Conservation (phyloP, 2,888 invertebrate species). For the Serripes groenlandicus region DNA sequence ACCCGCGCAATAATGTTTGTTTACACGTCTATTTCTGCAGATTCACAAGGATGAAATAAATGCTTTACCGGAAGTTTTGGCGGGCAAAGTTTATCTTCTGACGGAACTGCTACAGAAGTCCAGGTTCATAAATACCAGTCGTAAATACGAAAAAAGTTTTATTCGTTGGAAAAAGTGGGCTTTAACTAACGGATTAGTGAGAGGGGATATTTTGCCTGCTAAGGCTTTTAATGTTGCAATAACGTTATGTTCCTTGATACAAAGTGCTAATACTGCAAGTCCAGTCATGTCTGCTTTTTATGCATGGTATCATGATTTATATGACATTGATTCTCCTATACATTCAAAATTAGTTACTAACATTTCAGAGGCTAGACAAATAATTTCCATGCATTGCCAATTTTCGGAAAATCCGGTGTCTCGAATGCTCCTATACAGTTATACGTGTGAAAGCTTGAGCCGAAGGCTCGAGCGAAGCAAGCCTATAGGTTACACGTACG, state of each 20-base stretch:
- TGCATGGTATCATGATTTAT: background rate
- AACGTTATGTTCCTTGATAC: conserved; percentile 29
- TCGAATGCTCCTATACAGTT: no score
- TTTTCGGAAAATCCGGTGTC: no score
- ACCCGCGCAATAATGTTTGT: no score
- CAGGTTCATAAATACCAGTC: conserved; percentile 3
- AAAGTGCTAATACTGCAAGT: background rate
- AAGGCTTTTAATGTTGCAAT: conserved; percentile 16
- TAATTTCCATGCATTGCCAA: no score
- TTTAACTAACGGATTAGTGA: background rate
- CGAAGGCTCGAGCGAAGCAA: no score
- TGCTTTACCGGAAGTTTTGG: background rate
- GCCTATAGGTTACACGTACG: no score
- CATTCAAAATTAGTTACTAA: conserved; percentile 23
- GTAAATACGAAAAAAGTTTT: conserved; percentile 3
- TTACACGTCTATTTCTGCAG: background rate
- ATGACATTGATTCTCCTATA: background rate
- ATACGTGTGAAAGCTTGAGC: no score
- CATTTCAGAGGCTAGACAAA: conserved; percentile 23
- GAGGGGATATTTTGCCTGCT: conserved; percentile 29
- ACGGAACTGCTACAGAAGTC: background rate
- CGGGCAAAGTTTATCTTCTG: background rate
- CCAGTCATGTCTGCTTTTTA: background rate
- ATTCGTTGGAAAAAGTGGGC: background rate
- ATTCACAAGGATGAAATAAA: background rate